A percentile compares a stretch with the other conserved stretches of the same genome.
Conservation (phyloP, 2,797 vertebrate species). For the Apogon hyalosoma region DNA sequence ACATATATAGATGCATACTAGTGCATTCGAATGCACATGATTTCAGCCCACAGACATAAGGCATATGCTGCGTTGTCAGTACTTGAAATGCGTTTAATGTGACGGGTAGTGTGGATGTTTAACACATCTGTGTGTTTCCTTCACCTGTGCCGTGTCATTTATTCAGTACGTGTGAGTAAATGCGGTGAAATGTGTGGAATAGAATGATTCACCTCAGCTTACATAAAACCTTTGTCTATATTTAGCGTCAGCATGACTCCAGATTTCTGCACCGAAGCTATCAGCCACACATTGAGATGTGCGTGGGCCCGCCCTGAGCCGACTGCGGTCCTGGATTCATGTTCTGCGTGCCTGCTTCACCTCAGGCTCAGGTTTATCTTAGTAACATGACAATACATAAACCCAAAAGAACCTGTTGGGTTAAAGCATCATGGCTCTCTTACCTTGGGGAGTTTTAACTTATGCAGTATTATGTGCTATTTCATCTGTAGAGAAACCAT, state of each 20-base stretch:
- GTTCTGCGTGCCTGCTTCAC: constrained; percentile 53
- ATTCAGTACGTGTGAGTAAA: constrained; percentile 54
- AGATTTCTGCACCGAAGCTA: constrained; percentile 83
- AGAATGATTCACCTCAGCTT: constrained; percentile 86
- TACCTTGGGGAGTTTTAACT: constrained; percentile 6
- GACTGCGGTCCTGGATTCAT: constrained; percentile 71
- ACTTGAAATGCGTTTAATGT: constrained; percentile 26
- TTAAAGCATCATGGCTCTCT: constrained; percentile 4
- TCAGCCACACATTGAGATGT: constrained; percentile 84
- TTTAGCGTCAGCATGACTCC: constrained; percentile 86
- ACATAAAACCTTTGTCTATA: constrained; percentile 87
- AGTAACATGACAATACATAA: constrained; percentile 27
- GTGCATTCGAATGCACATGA: constrained; percentile 18
- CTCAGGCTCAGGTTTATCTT: constrained; percentile 33
- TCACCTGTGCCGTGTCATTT: constrained; percentile 66
- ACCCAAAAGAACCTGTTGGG: constrained; percentile 29
- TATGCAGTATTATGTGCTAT: constrained; percentile 6
- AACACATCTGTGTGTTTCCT: constrained; percentile 34
- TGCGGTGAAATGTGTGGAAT: constrained; percentile 76
- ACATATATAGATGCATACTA: not conserved
- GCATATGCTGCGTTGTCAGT: constrained; percentile 25
- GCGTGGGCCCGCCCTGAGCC: constrained; percentile 77
- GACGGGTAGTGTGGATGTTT: constrained; percentile 20
- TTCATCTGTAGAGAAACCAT: constrained; percentile 3
- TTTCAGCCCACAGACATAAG: constrained; percentile 30